A percentile compares a stretch with the other conserved stretches of the same genome.
Conservation (phyloP, 2,797 vertebrate species). For the Tachyglossus aculeatus region DNA sequence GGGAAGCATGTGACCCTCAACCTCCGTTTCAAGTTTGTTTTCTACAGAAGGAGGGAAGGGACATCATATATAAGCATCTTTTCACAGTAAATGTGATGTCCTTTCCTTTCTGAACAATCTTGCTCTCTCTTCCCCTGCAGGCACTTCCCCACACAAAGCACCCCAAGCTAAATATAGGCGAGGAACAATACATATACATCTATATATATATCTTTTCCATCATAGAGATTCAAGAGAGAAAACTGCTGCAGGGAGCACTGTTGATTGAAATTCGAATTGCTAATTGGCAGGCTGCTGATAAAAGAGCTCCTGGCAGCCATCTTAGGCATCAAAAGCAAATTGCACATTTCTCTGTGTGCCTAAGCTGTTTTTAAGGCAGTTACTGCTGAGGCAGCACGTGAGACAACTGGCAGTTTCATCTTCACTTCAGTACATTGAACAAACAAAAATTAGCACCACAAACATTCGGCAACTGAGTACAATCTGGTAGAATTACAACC, state of each 20-base stretch:
- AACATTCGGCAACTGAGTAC: conserved; percentile 56
- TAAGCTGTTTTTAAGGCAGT: neutral
- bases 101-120: conserved; percentile 7
- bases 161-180: neutral
- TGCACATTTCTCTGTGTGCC: conserved; percentile 5
- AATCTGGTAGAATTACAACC: conserved; percentile 43
- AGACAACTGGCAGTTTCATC: conserved; percentile 20
- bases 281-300: accelerated
- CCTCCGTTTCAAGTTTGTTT: conserved; percentile 6
- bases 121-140: neutral
- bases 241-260: accelerated
- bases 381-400: neutral
- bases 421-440: conserved; percentile 32
- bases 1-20: neutral
- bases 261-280: neutral
- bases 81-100: conserved; percentile 69
- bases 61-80: conserved; percentile 31
- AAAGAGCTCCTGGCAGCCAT: neutral
- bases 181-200: neutral
- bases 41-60: conserved; percentile 41
- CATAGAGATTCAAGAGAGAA: neutral
- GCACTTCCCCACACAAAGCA: neutral
- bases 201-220: neutral
- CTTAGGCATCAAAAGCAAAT: conserved; percentile 22
- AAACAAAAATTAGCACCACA: conserved; percentile 79